These are phyloP conservation scores for Acanthurus tractus DNA, from an alignment of 2,797 vertebrate species.

Conservation along the genomic window DNA sequence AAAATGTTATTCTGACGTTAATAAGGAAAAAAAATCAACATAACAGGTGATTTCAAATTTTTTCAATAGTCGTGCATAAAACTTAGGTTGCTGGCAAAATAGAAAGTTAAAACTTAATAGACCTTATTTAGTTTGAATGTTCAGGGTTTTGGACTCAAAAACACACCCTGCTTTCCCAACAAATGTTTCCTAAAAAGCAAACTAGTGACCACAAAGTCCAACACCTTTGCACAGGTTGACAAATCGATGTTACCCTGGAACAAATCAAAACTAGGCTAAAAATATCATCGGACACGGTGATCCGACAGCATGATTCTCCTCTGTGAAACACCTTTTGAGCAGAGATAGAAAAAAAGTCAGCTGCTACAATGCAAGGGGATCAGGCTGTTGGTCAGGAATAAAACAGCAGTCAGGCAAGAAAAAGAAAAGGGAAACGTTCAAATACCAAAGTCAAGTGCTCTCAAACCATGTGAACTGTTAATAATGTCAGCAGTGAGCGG, in stretches of 20 bases:
- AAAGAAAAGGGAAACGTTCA: constrained; percentile 45
- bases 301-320: constrained; percentile 51
- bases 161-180: background rate
- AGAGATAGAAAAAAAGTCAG: constrained; percentile 53
- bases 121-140: constrained; percentile 13
- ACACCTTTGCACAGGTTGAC: background rate
- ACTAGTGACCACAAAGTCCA: background rate
- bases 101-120: constrained; percentile 8
- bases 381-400: constrained; percentile 30
- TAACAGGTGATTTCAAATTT: background rate
- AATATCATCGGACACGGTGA: constrained; percentile 44
- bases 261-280: constrained; percentile 30
- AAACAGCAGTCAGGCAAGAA: constrained; percentile 36
- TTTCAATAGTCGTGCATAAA: background rate
- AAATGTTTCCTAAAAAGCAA: constrained; percentile 15
- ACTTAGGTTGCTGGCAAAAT: constrained; percentile 27
- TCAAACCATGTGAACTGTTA: constrained; percentile 52
- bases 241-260: constrained; percentile 23
- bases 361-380: constrained; percentile 33
- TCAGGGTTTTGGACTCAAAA: constrained; percentile 5
- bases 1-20: no score
- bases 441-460: constrained; percentile 45
- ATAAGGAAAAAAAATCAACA: background rate
- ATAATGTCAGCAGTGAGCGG: constrained; percentile 31
- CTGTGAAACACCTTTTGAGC: constrained; percentile 50